These are phyloP conservation scores for Meteorus cinctellus DNA, from an alignment of 2,888 invertebrate species.

Conservation along the genomic window DNA sequence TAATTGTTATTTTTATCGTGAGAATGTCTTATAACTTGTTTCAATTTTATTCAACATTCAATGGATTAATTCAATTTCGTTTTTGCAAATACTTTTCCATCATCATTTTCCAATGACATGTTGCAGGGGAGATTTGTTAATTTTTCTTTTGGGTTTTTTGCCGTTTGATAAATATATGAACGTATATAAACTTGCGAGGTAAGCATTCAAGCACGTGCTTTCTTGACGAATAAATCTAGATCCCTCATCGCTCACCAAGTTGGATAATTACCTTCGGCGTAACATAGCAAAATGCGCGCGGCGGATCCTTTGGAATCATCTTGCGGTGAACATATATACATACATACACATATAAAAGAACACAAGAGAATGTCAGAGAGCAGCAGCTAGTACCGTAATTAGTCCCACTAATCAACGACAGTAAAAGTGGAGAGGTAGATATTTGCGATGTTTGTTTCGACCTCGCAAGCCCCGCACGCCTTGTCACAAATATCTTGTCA, in stretches of 20 bases:
- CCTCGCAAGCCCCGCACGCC: background rate
- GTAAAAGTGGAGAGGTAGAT: slow-evolving; percentile 40
- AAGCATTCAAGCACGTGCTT: slow-evolving; percentile 53
- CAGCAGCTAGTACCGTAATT: slow-evolving; percentile 61
- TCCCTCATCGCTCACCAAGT: slow-evolving; percentile 37
- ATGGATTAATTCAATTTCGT: background rate
- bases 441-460: slow-evolving; percentile 9
- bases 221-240: slow-evolving; percentile 64
- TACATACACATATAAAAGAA: background rate
- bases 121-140: background rate
- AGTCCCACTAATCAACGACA: slow-evolving; percentile 63
- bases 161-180: background rate
- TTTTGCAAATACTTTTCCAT: background rate
- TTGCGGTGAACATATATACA: slow-evolving; percentile 34
- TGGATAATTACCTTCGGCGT: slow-evolving; percentile 60
- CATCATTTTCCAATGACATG: background rate
- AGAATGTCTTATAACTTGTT: slow-evolving; percentile 41
- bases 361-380: slow-evolving; percentile 55
- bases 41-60: background rate
- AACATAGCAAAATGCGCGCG: slow-evolving; percentile 50
- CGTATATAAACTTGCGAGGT: slow-evolving; percentile 17
- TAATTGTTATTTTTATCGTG: slow-evolving; percentile 44
- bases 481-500: slow-evolving; percentile 7
- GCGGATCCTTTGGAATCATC: slow-evolving; percentile 59
- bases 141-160: background rate